A percentile compares a stretch with the other conserved stretches of the same genome.
phyloP scores from a whole-genome alignment of 1,140 invertebrate species.

The Pomacea maculata region DNA sequence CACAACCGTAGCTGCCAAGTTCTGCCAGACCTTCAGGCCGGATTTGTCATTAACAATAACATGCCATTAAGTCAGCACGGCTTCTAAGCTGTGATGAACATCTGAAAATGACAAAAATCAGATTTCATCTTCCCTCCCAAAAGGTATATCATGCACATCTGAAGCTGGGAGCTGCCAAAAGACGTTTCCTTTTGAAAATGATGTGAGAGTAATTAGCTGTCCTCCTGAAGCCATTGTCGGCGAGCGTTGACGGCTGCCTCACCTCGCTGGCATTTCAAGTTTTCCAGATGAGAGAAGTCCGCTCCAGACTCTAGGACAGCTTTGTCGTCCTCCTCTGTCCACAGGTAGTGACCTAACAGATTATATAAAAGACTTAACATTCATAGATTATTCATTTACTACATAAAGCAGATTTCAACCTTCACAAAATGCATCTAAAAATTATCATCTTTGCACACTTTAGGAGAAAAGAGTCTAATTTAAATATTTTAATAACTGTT shows the following conservation, averaged over 20 bases:
- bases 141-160: no score
- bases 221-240: background rate
- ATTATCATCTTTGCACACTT: background rate
- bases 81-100: no score
- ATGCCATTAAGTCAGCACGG: no score
- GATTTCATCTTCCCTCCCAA: no score
- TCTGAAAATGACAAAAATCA: no score
- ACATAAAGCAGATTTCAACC: background rate
- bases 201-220: background rate
- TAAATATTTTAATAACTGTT: background rate
- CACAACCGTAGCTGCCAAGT: no score
- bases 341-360: background rate
- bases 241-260: background rate
- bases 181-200: no score
- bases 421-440: background rate
- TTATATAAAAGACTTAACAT: background rate
- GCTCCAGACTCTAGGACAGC: background rate
- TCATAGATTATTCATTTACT: background rate
- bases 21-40: no score
- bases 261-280: background rate
- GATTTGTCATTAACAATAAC: no score
- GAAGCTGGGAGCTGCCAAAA: no score
- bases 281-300: conserved; percentile 6
- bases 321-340: conserved; percentile 6
- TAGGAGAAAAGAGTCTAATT: background rate